Percentiles rank a stretch among this genome's conserved stretches.
Evolutionary conservation across 2,888 invertebrate species (phyloP).

Genomic region (Flabesymbios commensalis): DNA sequence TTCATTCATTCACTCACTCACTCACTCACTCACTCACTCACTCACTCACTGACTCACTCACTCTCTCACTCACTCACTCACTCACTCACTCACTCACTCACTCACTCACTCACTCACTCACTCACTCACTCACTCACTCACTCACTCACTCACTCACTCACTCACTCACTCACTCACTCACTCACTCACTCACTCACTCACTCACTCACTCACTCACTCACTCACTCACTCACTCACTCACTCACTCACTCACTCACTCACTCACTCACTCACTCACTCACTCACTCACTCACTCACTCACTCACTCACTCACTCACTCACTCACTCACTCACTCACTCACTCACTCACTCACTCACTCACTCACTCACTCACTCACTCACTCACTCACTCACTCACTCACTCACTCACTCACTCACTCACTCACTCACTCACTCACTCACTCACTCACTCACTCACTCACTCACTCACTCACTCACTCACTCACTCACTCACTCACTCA

Average conservation of each 20-base stretch:
- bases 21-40: neutral
- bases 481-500: neutral
- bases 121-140: too few relatives aligned
- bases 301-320: neutral
- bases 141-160: too few relatives aligned
- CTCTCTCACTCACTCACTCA: neutral
- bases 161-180: neutral
- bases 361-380: neutral
- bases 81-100: neutral
- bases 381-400: too few relatives aligned
- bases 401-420: too few relatives aligned
- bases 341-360: neutral
- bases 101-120: too few relatives aligned
- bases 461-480: neutral
- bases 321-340: neutral
- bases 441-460: neutral
- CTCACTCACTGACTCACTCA: neutral
- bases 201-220: neutral
- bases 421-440: slow-evolving; percentile 6
- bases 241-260: too few relatives aligned
- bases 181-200: neutral
- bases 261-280: slow-evolving; percentile 4
- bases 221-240: neutral
- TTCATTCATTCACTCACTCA: too few relatives aligned
- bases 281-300: neutral